Conservation (phyloP, 2,797 vertebrate species). For the Furcifer pardalis region DNA sequence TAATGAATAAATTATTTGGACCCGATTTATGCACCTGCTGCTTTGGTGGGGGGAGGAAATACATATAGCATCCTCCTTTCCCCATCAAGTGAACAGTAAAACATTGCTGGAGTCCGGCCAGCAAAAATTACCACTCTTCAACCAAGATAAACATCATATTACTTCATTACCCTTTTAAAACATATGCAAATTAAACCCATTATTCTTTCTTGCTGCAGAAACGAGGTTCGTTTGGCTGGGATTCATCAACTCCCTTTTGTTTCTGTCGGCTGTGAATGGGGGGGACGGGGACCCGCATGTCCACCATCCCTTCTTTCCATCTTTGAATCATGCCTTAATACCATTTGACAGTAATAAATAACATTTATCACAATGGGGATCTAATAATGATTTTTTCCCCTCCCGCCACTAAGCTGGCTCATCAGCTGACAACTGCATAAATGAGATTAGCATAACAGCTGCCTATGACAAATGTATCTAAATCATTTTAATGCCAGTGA, state of each 20-base stretch:
- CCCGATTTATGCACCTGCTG: conserved; percentile 86
- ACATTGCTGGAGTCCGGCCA: conserved; percentile 85
- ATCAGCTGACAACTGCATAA: conserved; percentile 92
- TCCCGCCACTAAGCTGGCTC: conserved; percentile 83
- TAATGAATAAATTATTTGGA: conserved; percentile 92
- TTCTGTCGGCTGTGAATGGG: conserved; percentile 84
- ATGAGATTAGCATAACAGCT: conserved; percentile 94
- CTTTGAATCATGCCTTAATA: conserved; percentile 96
- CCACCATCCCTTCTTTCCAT: conserved; percentile 85
- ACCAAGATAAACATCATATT: conserved; percentile 99
- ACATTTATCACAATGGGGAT: conserved; percentile 97
- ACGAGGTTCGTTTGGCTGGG: conserved; percentile 90
- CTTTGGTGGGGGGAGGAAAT: conserved; percentile 71
- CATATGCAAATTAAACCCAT: conserved; percentile 96
- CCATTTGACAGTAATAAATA: conserved; percentile 98
- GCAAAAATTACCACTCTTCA: conserved; percentile 94
- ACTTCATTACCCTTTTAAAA: conserved; percentile 99
- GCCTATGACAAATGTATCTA: conserved; percentile 93
- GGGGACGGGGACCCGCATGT: conserved; percentile 67
- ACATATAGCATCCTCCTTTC: conserved; percentile 52
- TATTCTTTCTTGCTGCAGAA: conserved; percentile 84
- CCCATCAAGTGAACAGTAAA: conserved; percentile 81
- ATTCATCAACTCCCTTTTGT: conserved; percentile 87
- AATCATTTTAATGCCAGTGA: conserved; percentile 83
- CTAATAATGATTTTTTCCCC: conserved; percentile 89